A percentile compares a stretch with the other conserved stretches of the same genome.
phyloP scores from a whole-genome alignment of 2,797 vertebrate species.

The Pteronotus mesoamericanus region DNA sequence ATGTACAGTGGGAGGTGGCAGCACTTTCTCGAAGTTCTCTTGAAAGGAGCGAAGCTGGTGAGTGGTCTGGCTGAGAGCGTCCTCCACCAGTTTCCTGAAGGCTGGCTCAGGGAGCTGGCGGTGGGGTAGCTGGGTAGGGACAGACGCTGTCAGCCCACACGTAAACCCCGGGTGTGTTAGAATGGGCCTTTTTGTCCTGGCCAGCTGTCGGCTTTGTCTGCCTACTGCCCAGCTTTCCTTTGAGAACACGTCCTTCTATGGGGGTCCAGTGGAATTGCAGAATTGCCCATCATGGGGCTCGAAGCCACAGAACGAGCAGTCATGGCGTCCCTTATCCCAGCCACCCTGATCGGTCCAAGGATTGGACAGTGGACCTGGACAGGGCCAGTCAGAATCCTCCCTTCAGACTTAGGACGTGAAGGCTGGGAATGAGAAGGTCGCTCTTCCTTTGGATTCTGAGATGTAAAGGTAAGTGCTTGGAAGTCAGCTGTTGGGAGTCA shows the following conservation, averaged over 20 bases:
- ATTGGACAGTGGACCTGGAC: not conserved
- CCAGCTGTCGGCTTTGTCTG: not conserved
- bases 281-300: accelerated
- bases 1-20: slow-evolving; percentile 83
- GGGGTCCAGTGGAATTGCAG: accelerated
- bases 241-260: not conserved
- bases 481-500: not conserved
- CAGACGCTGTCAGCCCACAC: not conserved
- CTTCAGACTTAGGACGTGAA: not conserved
- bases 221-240: not conserved
- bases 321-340: not conserved
- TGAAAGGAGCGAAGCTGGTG: slow-evolving; percentile 82
- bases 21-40: slow-evolving; percentile 84
- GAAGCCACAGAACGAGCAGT: not conserved
- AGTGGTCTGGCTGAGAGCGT: slow-evolving; percentile 78
- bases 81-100: slow-evolving; percentile 90
- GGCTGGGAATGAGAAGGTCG: not conserved
- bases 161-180: not conserved
- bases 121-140: slow-evolving; percentile 88
- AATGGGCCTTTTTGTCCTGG: not conserved
- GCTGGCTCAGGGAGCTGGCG: slow-evolving; percentile 79
- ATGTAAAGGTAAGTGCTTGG: no score
- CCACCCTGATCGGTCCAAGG: not conserved
- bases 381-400: not conserved
- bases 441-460: not conserved